These are phyloP conservation scores for Morone chrysops DNA, from an alignment of 2,113 vertebrate species.

Conservation along the genomic window DNA sequence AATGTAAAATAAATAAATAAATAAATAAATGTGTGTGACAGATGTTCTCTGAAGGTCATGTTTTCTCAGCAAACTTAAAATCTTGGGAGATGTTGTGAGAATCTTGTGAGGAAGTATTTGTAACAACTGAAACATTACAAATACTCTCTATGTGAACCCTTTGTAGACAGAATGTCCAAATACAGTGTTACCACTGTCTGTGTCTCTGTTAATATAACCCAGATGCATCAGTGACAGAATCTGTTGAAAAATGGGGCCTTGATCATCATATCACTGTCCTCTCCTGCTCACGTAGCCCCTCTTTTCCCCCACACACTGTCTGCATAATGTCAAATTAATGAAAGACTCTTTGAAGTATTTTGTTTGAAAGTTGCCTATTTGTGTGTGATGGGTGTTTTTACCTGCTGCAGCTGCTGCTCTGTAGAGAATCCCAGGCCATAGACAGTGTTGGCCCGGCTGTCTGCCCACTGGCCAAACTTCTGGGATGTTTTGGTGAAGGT, in stretches of 20 bases:
- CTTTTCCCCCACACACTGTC: not conserved
- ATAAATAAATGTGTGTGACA: not conserved
- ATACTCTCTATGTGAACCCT: no score
- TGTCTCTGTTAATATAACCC: not conserved
- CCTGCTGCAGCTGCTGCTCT: constrained; percentile 95
- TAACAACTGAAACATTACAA: no score
- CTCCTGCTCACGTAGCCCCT: not conserved
- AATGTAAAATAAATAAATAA: not conserved
- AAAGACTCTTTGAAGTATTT: not conserved
- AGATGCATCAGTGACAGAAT: not conserved
- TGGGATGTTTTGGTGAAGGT: constrained; percentile 98
- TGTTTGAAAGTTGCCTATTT: not conserved
- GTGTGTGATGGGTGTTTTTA: constrained; percentile 50
- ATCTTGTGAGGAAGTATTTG: not conserved
- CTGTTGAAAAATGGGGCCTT: not conserved
- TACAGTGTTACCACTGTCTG: no score
- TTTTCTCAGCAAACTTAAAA: not conserved
- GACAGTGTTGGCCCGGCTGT: constrained; percentile 96
- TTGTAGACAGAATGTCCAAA: no score
- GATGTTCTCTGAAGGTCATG: not conserved
- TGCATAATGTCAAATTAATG: not conserved
- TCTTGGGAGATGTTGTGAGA: not conserved
- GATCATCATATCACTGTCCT: not conserved
- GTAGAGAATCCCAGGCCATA: constrained; percentile 95
- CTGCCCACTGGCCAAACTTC: constrained; percentile 98